phyloP scores from a whole-genome alignment of 2,113 vertebrate genomes.

The Daphoenositta chrysoptera region DNA sequence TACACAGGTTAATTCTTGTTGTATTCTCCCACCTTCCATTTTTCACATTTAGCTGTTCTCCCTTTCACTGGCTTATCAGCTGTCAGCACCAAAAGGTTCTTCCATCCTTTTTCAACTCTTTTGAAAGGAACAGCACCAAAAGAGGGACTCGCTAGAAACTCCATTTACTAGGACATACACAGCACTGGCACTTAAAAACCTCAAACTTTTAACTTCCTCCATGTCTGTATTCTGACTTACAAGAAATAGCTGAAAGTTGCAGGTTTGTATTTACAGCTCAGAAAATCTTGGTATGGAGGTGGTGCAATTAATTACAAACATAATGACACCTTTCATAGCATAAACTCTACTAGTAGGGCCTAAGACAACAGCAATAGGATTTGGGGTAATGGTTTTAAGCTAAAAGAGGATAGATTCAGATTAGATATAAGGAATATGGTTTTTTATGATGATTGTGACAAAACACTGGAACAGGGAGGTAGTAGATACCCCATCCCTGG shows the following conservation, averaged over 20 bases:
- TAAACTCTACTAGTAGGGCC: not conserved
- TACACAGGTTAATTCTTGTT: fast-evolving
- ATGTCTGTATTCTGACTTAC: not conserved
- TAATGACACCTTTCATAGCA: not conserved
- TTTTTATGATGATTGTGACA: not conserved
- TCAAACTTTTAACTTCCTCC: not conserved
- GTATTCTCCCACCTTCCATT: not conserved
- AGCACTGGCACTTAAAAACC: not conserved
- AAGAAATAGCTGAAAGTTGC: not conserved
- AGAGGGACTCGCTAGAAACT: not conserved
- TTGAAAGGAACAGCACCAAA: not conserved
- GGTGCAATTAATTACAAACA: not conserved
- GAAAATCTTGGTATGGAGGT: not conserved
- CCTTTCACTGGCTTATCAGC: not conserved
- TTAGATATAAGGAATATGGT: not conserved
- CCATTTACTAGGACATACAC: not conserved
- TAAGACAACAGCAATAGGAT: not conserved
- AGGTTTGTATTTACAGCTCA: not conserved
- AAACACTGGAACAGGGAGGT: not conserved
- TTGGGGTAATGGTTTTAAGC: not conserved
- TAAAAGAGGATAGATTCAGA: not conserved
- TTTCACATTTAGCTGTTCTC: not conserved
- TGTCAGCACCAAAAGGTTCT: not conserved
- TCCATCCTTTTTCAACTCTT: not conserved
- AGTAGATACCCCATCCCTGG: not conserved